A percentile compares a stretch with the other conserved stretches of the same genome.
Evolutionary conservation across 2,888 invertebrate genomes (phyloP).

Genomic region (Kuschelorhynchus macadamiae): DNA sequence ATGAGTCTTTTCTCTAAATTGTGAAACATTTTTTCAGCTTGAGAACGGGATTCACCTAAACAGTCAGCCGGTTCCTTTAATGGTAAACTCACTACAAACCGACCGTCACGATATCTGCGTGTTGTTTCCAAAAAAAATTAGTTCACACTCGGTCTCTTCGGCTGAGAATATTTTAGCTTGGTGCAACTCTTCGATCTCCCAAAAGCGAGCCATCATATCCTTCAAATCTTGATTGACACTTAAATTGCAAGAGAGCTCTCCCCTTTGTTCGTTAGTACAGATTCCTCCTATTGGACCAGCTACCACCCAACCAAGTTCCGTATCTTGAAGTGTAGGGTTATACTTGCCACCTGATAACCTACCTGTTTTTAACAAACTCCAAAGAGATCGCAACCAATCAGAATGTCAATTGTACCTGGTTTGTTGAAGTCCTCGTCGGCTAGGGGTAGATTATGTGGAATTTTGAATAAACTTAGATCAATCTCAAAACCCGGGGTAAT

Average conservation of each 20-base stretch:
- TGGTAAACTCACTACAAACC: no score
- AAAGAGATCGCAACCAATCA: slow-evolving; percentile 10
- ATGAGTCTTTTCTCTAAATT: slow-evolving; percentile 49
- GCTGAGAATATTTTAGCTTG: slow-evolving; percentile 2
- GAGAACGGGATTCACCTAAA: slow-evolving; percentile 26
- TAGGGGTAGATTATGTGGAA: neutral
- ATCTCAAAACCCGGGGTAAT: slow-evolving; percentile 7
- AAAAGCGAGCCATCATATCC: slow-evolving; percentile 24
- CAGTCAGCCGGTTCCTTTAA: slow-evolving; percentile 43
- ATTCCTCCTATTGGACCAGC: slow-evolving; percentile 8
- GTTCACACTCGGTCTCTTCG: no score
- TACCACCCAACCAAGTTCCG: slow-evolving; percentile 5
- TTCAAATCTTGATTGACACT: slow-evolving; percentile 15
- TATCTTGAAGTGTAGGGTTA: slow-evolving; percentile 2
- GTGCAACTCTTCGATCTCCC: slow-evolving; percentile 52
- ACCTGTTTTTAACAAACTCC: slow-evolving; percentile 1
- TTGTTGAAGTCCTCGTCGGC: slow-evolving; percentile 16
- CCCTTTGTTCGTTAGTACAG: neutral
- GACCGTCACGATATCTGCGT: no score
- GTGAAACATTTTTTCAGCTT: neutral
- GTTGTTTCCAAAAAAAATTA: no score
- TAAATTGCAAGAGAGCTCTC: slow-evolving; percentile 1
- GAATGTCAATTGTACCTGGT: slow-evolving; percentile 1
- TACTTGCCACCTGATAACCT: slow-evolving; percentile 10
- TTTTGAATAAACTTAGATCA: slow-evolving; percentile 6